Conservation (phyloP, 2,888 invertebrate genomes). For the Steinernema carpocapsae region DNA sequence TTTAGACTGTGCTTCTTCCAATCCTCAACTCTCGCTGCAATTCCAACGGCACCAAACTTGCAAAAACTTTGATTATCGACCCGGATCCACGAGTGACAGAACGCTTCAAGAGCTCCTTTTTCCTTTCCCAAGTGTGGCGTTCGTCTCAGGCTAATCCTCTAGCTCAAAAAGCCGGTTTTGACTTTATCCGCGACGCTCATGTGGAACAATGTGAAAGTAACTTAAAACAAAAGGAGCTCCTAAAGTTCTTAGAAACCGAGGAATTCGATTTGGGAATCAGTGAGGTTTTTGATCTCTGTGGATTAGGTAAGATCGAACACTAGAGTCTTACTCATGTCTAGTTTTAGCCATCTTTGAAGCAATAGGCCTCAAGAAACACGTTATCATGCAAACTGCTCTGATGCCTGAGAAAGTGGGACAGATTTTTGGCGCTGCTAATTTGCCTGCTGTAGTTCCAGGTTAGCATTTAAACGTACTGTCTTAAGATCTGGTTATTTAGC, state of each 20-base stretch:
- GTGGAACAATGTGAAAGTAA: conserved; percentile 43
- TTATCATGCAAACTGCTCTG: not conserved
- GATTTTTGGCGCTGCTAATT: conserved; percentile 12
- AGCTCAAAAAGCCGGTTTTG: conserved; percentile 17
- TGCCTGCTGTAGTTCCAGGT: conserved; percentile 27
- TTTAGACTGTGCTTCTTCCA: conserved; percentile 45
- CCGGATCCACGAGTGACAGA: not conserved
- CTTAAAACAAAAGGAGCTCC: conserved; percentile 35
- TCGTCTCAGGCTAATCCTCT: not conserved
- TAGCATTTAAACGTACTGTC: no score
- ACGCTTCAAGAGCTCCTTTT: not conserved
- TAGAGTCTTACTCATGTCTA: not conserved
- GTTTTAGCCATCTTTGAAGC: conserved; percentile 46
- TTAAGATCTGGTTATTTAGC: no score
- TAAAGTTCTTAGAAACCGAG: conserved; percentile 43
- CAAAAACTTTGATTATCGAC: conserved; percentile 35
- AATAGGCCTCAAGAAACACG: conserved; percentile 41
- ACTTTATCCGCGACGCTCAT: no score
- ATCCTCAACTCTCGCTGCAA: conserved; percentile 35
- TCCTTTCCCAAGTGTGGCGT: not conserved
- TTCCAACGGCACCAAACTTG: conserved; percentile 28
- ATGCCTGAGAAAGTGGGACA: not conserved
- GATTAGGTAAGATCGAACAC: conserved; percentile 37
- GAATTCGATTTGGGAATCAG: conserved; percentile 50
- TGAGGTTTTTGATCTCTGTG: conserved; percentile 51